Evolutionary conservation across 1,140 invertebrate species (phyloP), one percentile per base, ranked within the genome.

Genomic region (Eubasilissa regina): DNA sequence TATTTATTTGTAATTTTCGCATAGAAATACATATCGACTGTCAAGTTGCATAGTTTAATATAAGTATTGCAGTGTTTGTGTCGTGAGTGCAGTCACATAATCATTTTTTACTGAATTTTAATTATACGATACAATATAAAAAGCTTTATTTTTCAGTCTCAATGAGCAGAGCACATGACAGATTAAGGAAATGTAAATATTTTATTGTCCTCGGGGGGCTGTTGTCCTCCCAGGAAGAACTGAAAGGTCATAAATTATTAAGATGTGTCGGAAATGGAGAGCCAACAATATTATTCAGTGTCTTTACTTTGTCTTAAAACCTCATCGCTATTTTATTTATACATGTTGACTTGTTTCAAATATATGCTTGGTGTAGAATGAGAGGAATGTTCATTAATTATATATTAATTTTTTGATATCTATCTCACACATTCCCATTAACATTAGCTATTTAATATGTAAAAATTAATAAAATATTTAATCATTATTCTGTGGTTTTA

Each of bases 21-120:
- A 51, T 77, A 53, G 60, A 75, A 77, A 77, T 77, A 77, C 75
- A 77, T 77, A 77, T 77, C 75, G 48, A 64, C 75, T 66, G 45
- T 64, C 21, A 77, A 66, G 58, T 66, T 77, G 75, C 44, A 19
- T 70, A 70, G 45, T 70, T 72, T 35, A 56, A 74, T 74, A 44
- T 58, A 74, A 74, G 70, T 45, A 74, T 74, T 56, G 56, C 15
- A 25, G 8, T 47, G 15, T 56, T n/a, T 17, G 48, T 51, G 19
- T 10, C 6, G 25, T 74, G 13, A n/a, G 15, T 74, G 19, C 15
- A 74, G 53, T 15, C 35, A 35, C 9, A 9, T 43, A 13, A 19
- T 21, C 6, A 3, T 21, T 21, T 58, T 58, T 19, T 19, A 58
- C 21, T 19, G 21, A 58, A 58, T 58, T 58, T 58, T 58, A 21